Conservation (phyloP, 2,113 vertebrate species). For the Xiphophorus couchianus region DNA sequence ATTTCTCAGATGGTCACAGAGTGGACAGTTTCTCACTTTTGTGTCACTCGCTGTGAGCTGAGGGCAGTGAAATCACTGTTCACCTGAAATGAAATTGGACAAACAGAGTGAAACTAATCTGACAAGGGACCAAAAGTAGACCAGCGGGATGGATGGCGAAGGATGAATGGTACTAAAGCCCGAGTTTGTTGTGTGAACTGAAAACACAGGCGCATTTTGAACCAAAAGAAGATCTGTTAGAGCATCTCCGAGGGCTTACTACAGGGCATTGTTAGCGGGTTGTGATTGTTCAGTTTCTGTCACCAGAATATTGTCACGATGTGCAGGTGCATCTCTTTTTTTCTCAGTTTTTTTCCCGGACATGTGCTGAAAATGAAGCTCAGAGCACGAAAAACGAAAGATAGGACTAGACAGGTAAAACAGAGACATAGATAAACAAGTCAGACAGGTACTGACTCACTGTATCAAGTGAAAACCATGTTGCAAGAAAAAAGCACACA, state of each 20-base stretch:
- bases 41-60: not conserved
- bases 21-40: conserved; percentile 7
- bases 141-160: conserved; percentile 1
- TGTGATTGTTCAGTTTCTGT: not conserved
- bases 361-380: conserved; percentile 26
- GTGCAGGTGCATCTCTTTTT: conserved; percentile 2
- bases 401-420: conserved; percentile 7
- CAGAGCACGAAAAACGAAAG: not conserved
- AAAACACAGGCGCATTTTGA: conserved; percentile 20
- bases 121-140: conserved; percentile 12
- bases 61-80: conserved; percentile 10
- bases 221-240: not conserved
- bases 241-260: conserved; percentile 5
- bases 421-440: conserved; percentile 11
- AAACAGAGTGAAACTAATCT: conserved; percentile 35
- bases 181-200: conserved; percentile 25
- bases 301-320: not conserved
- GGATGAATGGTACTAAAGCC: conserved; percentile 18
- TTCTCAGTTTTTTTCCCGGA: not conserved
- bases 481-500: too few relatives aligned
- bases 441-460: not conserved
- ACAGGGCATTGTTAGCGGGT: not conserved
- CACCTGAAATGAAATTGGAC: conserved; percentile 33
- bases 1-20: not conserved
- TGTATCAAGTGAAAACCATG: not conserved